Conservation (phyloP, 2,113 vertebrate species). For the Grus americana region DNA sequence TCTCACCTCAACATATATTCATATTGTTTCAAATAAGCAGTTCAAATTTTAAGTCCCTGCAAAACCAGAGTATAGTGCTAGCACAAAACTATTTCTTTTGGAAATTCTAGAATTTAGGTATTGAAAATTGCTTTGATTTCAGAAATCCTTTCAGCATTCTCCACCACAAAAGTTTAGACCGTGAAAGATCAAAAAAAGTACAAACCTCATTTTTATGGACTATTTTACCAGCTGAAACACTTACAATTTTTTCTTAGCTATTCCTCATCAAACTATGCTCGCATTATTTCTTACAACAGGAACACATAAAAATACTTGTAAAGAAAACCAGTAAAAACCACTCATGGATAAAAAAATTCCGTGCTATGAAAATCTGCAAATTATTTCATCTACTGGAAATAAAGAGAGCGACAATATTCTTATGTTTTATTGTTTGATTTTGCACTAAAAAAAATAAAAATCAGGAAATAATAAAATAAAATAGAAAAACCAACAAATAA, state of each 20-base stretch:
- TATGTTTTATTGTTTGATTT: neutral
- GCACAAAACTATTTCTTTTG: neutral
- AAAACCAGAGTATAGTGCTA: neutral
- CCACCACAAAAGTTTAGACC: neutral
- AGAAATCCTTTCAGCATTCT: neutral
- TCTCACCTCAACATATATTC: neutral
- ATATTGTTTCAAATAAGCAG: neutral
- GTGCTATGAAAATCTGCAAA: neutral
- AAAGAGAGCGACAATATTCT: neutral
- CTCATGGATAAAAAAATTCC: neutral
- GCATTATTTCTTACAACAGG: neutral
- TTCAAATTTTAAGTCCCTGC: neutral
- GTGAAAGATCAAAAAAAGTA: neutral
- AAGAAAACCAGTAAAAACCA: neutral
- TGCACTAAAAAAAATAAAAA: neutral
- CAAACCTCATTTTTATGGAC: neutral
- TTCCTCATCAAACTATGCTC: neutral
- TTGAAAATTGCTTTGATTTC: neutral
- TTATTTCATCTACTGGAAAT: neutral
- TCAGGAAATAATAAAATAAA: neutral
- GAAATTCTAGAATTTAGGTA: neutral
- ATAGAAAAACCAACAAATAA: fast-evolving
- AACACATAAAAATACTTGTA: neutral
- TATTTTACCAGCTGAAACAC: neutral
- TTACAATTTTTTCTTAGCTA: neutral